These are phyloP conservation scores for Pithys albifrons DNA, from an alignment of 2,113 vertebrate species.

Conservation along the genomic window DNA sequence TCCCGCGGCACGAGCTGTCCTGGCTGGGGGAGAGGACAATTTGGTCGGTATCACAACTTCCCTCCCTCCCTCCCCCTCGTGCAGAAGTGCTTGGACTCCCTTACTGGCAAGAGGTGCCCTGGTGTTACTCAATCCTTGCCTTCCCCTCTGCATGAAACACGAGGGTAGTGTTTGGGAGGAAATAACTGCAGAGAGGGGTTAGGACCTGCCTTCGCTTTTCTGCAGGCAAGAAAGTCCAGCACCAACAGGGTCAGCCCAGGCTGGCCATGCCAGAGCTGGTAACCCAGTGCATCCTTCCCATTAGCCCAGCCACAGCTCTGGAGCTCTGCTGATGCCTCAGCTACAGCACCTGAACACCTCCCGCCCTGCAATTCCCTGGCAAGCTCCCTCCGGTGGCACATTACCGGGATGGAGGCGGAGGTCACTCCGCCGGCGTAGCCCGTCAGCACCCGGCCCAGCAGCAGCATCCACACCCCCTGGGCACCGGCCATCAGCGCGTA, in stretches of 20 bases:
- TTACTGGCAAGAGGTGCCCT: neutral
- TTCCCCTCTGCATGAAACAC: neutral
- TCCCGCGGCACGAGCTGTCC: rapidly evolving
- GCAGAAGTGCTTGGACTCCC: rapidly evolving
- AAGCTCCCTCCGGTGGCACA: rapidly evolving
- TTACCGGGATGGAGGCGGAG: slow-evolving; percentile 91
- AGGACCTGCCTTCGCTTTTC: neutral
- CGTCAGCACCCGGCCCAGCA: slow-evolving; percentile 85
- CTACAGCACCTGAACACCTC: rapidly evolving
- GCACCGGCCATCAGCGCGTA: slow-evolving; percentile 86
- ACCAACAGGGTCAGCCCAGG: rapidly evolving
- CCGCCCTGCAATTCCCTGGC: rapidly evolving
- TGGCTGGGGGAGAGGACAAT: neutral
- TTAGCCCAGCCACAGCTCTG: rapidly evolving
- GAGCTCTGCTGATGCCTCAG: neutral
- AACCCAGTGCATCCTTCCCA: neutral
- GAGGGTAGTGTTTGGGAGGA: neutral
- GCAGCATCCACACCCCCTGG: slow-evolving; percentile 82
- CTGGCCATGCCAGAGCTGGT: rapidly evolving
- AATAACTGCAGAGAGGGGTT: neutral
- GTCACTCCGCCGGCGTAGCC: slow-evolving; percentile 89
- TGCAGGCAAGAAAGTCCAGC: neutral
- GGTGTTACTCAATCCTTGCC: neutral
- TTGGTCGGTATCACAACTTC: rapidly evolving
- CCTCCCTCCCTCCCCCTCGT: rapidly evolving